A percentile compares a stretch with the other conserved stretches of the same genome.
phyloP scores from a whole-genome alignment of 1,140 invertebrate species.

The Pseudobourletiella spinata region DNA sequence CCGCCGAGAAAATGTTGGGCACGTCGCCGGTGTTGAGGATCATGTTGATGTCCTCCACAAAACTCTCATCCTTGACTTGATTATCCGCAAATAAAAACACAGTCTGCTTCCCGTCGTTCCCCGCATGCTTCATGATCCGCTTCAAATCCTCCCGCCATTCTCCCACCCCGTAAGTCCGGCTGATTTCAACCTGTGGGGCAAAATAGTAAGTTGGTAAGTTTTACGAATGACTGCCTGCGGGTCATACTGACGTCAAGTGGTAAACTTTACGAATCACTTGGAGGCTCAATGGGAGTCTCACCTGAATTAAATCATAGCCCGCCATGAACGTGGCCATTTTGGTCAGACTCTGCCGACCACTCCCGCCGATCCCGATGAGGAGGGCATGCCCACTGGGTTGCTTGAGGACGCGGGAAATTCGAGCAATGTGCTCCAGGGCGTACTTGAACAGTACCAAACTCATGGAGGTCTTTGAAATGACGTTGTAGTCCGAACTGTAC shows the following conservation, averaged over 20 bases:
- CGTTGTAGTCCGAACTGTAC: constrained; percentile 81
- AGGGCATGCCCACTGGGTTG: constrained; percentile 71
- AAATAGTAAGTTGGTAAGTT: no score
- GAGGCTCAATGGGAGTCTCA: no score
- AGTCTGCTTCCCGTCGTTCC: constrained; percentile 69
- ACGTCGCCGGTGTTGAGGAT: constrained; percentile 86
- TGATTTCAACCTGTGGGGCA: constrained; percentile 62
- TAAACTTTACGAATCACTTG: no score
- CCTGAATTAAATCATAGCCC: constrained; percentile 54
- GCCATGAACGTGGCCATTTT: constrained; percentile 70
- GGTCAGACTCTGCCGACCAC: constrained; percentile 72
- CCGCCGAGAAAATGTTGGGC: constrained; percentile 77
- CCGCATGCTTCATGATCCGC: constrained; percentile 64
- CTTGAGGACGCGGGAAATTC: constrained; percentile 63
- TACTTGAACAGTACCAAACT: constrained; percentile 81
- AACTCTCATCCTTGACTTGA: constrained; percentile 73
- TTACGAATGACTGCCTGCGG: no score
- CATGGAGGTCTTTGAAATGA: constrained; percentile 65
- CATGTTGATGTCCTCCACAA: constrained; percentile 90
- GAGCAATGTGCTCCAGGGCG: constrained; percentile 80
- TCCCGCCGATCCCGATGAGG: constrained; percentile 78
- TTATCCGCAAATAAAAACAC: constrained; percentile 83
- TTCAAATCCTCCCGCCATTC: constrained; percentile 88
- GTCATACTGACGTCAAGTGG: no score
- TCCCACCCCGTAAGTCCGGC: constrained; percentile 61